Conservation (phyloP, 2,888 invertebrate genomes). For the Xylota segnis region DNA sequence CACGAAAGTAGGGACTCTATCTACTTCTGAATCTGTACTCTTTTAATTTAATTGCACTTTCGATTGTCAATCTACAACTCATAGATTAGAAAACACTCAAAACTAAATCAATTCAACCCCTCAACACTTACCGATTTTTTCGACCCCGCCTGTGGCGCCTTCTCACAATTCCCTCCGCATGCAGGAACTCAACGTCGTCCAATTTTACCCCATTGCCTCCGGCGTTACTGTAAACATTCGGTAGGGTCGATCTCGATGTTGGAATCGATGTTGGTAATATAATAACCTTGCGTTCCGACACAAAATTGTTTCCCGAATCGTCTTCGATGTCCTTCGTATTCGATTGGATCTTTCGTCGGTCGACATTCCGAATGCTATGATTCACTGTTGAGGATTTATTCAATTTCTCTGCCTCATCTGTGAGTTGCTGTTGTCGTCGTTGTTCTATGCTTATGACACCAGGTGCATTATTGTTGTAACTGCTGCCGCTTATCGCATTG, state of each 20-base stretch:
- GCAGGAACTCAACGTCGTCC: slow-evolving; percentile 83
- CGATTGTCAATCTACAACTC: neutral
- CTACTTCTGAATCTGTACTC: neutral
- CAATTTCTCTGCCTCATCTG: slow-evolving; percentile 82
- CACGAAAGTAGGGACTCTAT: too few species aligned
- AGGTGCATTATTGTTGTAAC: slow-evolving; percentile 49
- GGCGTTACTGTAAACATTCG: slow-evolving; percentile 84
- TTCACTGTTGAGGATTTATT: slow-evolving; percentile 80
- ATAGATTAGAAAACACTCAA: neutral
- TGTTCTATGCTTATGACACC: slow-evolving; percentile 66
- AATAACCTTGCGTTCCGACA: slow-evolving; percentile 82
- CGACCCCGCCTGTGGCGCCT: slow-evolving; percentile 82
- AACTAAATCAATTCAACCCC: neutral
- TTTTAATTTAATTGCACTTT: neutral
- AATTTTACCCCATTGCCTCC: slow-evolving; percentile 84
- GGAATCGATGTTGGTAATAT: slow-evolving; percentile 83
- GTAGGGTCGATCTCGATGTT: slow-evolving; percentile 82
- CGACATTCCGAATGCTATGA: slow-evolving; percentile 81
- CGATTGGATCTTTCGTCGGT: slow-evolving; percentile 84
- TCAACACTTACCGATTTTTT: slow-evolving; percentile 81
- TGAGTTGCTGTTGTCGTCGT: slow-evolving; percentile 78
- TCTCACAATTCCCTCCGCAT: slow-evolving; percentile 82
- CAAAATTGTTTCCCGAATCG: slow-evolving; percentile 84
- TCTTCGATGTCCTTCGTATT: slow-evolving; percentile 84
- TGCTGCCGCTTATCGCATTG: slow-evolving; percentile 50